phyloP scores from a whole-genome alignment of 2,888 invertebrate species.

The Alloplasta piceator region DNA sequence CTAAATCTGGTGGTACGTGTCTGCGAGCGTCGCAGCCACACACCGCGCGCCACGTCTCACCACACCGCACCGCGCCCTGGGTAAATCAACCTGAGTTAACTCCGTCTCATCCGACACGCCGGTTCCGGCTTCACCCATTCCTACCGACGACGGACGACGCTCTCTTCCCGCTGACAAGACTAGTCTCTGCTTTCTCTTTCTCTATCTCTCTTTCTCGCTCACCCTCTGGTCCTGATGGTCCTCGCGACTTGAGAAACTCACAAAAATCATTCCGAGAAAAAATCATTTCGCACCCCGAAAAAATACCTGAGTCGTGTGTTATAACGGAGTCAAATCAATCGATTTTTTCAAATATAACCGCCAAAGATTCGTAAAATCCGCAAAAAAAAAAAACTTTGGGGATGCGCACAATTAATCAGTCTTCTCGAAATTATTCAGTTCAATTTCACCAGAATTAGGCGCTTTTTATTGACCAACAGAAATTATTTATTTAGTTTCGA shows the following conservation, averaged over 20 bases:
- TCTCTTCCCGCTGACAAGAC: constrained; percentile 73
- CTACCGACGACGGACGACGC: constrained; percentile 59
- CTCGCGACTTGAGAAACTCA: not conserved
- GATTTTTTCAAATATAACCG: too few species aligned
- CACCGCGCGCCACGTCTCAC: constrained; percentile 54
- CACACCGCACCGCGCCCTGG: constrained; percentile 69
- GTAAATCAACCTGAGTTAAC: constrained; percentile 82
- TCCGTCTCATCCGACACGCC: constrained; percentile 80
- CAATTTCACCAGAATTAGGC: too few species aligned
- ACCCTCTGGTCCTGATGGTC: constrained; percentile 30
- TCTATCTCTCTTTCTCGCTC: not conserved
- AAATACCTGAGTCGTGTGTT: not conserved
- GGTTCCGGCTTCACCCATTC: constrained; percentile 76
- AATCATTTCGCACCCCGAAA: not conserved
- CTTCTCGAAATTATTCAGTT: too few species aligned
- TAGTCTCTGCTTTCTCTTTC: constrained; percentile 26
- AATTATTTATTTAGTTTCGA: too few species aligned
- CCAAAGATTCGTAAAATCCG: too few species aligned
- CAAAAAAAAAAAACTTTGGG: too few species aligned
- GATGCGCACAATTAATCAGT: too few species aligned
- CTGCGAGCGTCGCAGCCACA: constrained; percentile 73
- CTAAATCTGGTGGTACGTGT: constrained; percentile 82
- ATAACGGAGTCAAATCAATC: too few species aligned
- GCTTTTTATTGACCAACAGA: too few species aligned
- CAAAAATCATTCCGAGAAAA: not conserved